Evolutionary conservation across 2,797 vertebrate genomes (phyloP).

Genomic region (Enteromius trimaculatus): DNA sequence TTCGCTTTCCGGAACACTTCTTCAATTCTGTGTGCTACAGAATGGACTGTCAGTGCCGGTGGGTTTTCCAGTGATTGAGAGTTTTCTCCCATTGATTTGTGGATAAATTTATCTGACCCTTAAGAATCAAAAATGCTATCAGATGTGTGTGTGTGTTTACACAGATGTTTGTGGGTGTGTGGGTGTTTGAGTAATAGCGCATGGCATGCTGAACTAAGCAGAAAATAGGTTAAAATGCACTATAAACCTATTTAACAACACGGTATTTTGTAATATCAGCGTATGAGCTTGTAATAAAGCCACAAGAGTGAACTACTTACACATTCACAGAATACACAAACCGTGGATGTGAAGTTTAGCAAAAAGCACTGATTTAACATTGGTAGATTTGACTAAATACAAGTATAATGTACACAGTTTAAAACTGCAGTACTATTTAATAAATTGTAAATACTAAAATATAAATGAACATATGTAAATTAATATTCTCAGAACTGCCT

Average conservation of each 20-base stretch:
- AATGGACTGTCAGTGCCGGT: neutral
- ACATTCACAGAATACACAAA: neutral
- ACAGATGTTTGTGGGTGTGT: neutral
- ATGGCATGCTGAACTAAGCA: neutral
- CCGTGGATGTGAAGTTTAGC: neutral
- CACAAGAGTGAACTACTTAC: neutral
- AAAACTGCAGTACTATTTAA: neutral
- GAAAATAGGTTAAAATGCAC: neutral
- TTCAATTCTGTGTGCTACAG: neutral
- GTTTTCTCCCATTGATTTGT: neutral
- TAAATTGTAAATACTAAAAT: no score
- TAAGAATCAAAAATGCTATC: neutral
- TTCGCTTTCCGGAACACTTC: constrained; percentile 21
- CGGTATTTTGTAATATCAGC: neutral
- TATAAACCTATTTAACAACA: neutral
- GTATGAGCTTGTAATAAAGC: neutral
- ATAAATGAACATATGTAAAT: no score
- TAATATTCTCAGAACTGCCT: no score
- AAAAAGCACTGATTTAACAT: neutral
- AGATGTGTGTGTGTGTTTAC: neutral
- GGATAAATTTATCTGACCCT: neutral
- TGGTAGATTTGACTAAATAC: neutral
- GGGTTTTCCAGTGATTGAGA: constrained; percentile 3
- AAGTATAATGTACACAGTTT: neutral
- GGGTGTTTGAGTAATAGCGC: neutral